Conservation (phyloP, 2,888 invertebrate species). For the Prosapia bicincta region DNA sequence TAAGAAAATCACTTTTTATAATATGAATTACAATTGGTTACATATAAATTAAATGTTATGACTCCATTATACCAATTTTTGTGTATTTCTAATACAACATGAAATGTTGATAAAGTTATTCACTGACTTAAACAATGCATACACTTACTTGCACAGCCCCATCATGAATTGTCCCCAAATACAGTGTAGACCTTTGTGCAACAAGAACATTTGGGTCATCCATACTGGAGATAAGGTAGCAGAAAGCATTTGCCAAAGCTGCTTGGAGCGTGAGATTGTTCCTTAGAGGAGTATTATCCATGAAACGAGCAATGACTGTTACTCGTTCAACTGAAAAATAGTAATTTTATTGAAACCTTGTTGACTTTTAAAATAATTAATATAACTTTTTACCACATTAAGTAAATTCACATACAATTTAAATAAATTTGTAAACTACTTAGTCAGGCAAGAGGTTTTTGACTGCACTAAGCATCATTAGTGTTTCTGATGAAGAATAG, state of each 20-base stretch:
- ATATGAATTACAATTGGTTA: no score
- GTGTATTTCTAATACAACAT: no score
- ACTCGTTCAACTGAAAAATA: conserved; percentile 75
- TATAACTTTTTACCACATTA: neutral
- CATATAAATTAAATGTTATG: no score
- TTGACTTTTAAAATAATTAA: neutral
- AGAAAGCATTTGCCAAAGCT: conserved; percentile 93
- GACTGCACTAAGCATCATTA: no score
- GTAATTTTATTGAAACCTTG: no score
- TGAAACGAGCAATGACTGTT: conserved; percentile 86
- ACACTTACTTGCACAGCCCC: conserved; percentile 71
- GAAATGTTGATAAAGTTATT: no score
- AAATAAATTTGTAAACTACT: no score
- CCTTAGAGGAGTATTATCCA: conserved; percentile 85
- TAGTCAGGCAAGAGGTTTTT: no score
- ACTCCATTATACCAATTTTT: no score
- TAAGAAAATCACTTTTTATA: no score
- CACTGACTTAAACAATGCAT: no score
- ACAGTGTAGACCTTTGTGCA: conserved; percentile 88
- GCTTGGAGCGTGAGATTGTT: conserved; percentile 84
- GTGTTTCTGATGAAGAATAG: no score
- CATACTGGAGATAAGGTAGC: conserved; percentile 92
- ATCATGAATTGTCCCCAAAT: conserved; percentile 91
- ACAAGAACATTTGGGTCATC: conserved; percentile 95
- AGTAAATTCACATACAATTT: neutral